Evolutionary conservation across 2,888 invertebrate genomes (phyloP), one percentile per base, ranked within the genome.

Genomic region (Dysmachus trigonus): DNA sequence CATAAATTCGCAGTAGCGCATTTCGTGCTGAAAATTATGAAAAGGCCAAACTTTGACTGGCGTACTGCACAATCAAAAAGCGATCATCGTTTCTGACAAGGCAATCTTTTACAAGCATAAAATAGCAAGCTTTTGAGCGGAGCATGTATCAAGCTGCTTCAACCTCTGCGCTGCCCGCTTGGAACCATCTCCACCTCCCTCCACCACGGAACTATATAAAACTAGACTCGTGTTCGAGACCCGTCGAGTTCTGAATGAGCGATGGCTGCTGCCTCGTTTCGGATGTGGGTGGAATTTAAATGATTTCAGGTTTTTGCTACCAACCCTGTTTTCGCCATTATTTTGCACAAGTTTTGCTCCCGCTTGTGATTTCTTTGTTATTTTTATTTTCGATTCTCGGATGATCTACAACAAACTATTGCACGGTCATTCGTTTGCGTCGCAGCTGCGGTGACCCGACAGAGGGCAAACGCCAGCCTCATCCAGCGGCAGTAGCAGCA

Each of bases 281-380:
- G 73, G 31, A 33, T 73, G 73, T 73, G 73, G 73, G 73, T 31
- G 73, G 73, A 73, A 73, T 73, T 33, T 73, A n/a, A 73, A 73
- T 73, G 31, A n/a, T n/a, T 73, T 73, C 33, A 73, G 13, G 62
- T 62, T 62, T 62, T 62, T 62, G 62, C 62, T 62, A 62, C 62
- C 62, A 62, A 62, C 62, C 62, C 62, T 62, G 62, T 73, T 73
- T 73, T 73, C 35, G 73, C 33, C n/a, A 31, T 33, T 73, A 31
- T 73, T 73, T 73, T 18, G 31, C 33, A 13, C 10, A 6, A 1
- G 53, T 73, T 73, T 73, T 18, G 31, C 33, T 30, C 10, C n/a
- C 7, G 53, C 22, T 41, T 41, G 22, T 27, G 22, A n/a, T 62
- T 62, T 53, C 13, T 15, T 41, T 41, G 10, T 62, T 22, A 22